Percentiles rank a stretch among this genome's conserved stretches.
Conservation (phyloP, 2,888 invertebrate species). For the Caenorhabditis plicata region DNA sequence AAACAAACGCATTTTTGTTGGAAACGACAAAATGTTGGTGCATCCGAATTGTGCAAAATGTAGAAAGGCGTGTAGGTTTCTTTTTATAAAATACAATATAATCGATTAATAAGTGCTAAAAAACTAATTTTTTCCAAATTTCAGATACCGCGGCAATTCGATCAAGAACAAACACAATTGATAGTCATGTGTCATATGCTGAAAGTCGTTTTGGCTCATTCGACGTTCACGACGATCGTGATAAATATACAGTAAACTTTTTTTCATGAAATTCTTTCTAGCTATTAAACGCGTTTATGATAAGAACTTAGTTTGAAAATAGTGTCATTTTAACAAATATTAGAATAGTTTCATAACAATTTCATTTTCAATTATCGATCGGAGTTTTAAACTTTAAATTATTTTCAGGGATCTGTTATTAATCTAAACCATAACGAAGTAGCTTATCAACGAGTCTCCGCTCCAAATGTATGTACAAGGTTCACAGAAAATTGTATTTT, state of each 20-base stretch:
- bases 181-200: constrained; percentile 49
- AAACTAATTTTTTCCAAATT: too few species aligned
- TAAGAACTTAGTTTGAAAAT: too few species aligned
- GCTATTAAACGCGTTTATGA: background rate
- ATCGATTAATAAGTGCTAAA: too few species aligned
- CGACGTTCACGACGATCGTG: constrained; percentile 52
- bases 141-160: constrained; percentile 13
- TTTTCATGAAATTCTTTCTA: too few species aligned
- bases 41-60: too few species aligned
- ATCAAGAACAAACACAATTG: constrained; percentile 50
- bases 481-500: background rate
- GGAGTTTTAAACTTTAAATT: constrained; percentile 7
- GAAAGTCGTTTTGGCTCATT: constrained; percentile 56
- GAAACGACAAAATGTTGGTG: too few species aligned
- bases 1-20: too few species aligned
- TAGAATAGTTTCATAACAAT: too few species aligned
- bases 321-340: too few species aligned
- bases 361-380: background rate
- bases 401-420: constrained; percentile 45
- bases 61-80: too few species aligned
- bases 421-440: constrained; percentile 57
- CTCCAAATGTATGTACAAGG: background rate
- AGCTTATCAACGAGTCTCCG: constrained; percentile 53
- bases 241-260: constrained; percentile 30
- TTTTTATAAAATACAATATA: too few species aligned